phyloP scores from a whole-genome alignment of 1,140 invertebrate genomes.

The Ceratitis capitata region DNA sequence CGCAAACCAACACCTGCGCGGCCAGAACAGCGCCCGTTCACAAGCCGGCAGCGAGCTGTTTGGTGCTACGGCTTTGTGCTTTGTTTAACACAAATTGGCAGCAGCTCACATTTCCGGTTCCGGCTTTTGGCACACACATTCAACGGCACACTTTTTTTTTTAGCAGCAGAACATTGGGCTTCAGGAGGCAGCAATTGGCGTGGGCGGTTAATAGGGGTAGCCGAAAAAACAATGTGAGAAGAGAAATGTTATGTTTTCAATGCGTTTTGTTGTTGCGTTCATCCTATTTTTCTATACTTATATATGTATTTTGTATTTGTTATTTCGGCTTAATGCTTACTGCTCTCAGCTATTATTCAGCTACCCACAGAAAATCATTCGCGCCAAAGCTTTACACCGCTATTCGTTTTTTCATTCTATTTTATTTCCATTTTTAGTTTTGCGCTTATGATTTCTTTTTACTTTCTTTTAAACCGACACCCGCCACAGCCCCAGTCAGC shows the following conservation, averaged over 20 bases:
- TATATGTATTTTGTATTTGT: neutral
- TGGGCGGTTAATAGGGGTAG: neutral
- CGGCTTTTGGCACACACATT: neutral
- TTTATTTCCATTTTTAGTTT: neutral
- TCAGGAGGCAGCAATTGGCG: neutral
- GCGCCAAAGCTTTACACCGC: neutral
- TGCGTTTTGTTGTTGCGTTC: neutral
- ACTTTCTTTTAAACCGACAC: neutral
- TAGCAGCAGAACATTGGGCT: neutral
- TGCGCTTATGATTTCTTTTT: neutral
- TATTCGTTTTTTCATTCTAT: neutral
- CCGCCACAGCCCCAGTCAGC: neutral
- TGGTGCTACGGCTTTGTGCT: neutral
- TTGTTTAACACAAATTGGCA: constrained; percentile 26
- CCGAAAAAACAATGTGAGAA: neutral
- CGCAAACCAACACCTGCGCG: neutral
- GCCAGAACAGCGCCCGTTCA: neutral
- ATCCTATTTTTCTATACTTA: neutral
- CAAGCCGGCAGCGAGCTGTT: neutral
- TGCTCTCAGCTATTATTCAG: neutral
- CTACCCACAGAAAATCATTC: neutral
- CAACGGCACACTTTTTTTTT: neutral
- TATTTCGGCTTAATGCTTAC: neutral
- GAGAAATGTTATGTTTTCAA: neutral
- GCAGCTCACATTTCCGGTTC: constrained; percentile 5